Percentiles rank a stretch among this genome's conserved stretches.
Conservation (phyloP, 2,113 vertebrate genomes). For the Zosterops hypoxanthus region DNA sequence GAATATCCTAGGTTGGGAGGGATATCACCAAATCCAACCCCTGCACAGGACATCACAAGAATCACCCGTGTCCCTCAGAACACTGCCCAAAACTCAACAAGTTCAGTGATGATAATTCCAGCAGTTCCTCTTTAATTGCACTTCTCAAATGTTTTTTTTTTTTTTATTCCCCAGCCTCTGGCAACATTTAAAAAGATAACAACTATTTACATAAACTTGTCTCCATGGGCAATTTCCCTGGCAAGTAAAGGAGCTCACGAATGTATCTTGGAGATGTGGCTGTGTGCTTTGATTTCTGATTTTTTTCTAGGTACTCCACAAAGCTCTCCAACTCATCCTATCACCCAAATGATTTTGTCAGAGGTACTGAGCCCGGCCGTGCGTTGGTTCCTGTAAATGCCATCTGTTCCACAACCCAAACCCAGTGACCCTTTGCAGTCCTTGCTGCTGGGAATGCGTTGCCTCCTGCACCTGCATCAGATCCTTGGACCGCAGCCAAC, state of each 20-base stretch:
- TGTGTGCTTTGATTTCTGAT: background rate
- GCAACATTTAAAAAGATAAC: background rate
- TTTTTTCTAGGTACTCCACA: background rate
- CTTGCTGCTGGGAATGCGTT: background rate
- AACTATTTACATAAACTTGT: background rate
- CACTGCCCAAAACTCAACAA: background rate
- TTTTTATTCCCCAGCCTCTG: rapidly evolving
- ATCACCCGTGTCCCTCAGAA: background rate
- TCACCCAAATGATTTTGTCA: background rate
- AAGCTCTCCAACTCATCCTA: background rate
- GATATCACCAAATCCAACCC: rapidly evolving
- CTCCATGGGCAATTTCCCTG: background rate
- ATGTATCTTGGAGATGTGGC: background rate
- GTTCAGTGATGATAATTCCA: background rate
- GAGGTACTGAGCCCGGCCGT: background rate
- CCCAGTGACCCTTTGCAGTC: background rate
- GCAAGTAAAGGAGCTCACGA: background rate
- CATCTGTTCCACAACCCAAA: background rate
- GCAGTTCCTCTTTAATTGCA: background rate
- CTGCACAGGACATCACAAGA: background rate
- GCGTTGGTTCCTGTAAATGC: background rate
- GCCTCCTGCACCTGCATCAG: background rate
- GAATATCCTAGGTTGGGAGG: background rate
- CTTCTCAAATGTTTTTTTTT: background rate
- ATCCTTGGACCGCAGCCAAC: background rate